A percentile compares a stretch with the other conserved stretches of the same genome.
Conservation (phyloP, 2,113 vertebrate genomes). For the Pseudolaguvia tuberculata region DNA sequence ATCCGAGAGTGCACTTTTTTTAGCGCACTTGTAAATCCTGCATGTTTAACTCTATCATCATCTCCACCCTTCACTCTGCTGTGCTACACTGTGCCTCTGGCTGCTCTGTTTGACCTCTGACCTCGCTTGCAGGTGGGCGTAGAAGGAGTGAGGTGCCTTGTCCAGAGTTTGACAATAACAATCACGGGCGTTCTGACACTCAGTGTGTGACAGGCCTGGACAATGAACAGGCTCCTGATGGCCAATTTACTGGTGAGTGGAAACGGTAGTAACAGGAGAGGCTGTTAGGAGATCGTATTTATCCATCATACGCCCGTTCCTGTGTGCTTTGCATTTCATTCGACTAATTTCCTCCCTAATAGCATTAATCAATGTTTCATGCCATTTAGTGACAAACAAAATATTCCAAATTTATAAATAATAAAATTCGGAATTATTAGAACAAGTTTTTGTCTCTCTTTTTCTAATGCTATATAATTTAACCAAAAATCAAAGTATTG, state of each 20-base stretch:
- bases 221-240: conserved; percentile 96
- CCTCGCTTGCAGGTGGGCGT: conserved; percentile 80
- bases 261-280: conserved; percentile 61
- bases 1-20: conserved; percentile 21
- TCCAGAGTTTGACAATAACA: conserved; percentile 99
- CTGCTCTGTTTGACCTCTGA: conserved; percentile 76
- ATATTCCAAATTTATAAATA: too few relatives aligned
- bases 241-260: conserved; percentile 98
- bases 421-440: neutral
- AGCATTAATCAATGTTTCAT: conserved; percentile 34
- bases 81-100: conserved; percentile 60
- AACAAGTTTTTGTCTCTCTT: neutral
- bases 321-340: conserved; percentile 62
- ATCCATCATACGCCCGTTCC: conserved; percentile 72
- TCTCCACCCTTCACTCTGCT: conserved; percentile 32
- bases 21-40: conserved; percentile 43
- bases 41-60: conserved; percentile 16
- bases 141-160: conserved; percentile 68
- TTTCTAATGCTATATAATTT: too few relatives aligned
- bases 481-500: too few relatives aligned
- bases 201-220: conserved; percentile 93
- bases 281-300: conserved; percentile 30
- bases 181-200: conserved; percentile 85
- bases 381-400: conserved; percentile 20
- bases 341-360: conserved; percentile 30